Base-by-base conservation (phyloP, 2,797 vertebrate genomes). In the Acropternis orthonyx region DNA sequence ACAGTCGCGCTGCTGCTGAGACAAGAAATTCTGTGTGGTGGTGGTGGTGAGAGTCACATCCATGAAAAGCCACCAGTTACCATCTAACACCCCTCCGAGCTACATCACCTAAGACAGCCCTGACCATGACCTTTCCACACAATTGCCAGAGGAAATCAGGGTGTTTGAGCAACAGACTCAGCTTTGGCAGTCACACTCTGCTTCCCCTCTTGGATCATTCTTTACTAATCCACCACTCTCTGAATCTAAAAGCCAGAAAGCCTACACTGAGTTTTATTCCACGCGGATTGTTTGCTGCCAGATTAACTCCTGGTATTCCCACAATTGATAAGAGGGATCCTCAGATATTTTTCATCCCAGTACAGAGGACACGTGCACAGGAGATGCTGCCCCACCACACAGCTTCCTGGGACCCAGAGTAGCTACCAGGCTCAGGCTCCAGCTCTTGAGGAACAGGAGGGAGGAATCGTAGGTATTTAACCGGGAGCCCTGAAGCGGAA, bases 281-380 rank as follows among this genome's bases (percentile, higher is more conserved):
- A 69, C 6, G 7, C 5, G 20, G 2, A 0, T 10, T 3, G 1
- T n/a, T 63, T 71, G 32, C 37, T 52, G 22, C 7, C 59, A 62
- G 15, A 43, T 48, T 65, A 92, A 48, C 4, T 55, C 18, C 28
- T 8, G 21, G 19, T 26, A 12, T 8, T 61, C 63, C 17, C 34
- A 7, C 68, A 65, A 1, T 0, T n/a, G 20, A 10, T 8, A 14
- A 0, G 0, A 58, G 14, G 10, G 12, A 43, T 32, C 14, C 34
- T 44, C 26, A 43, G 41, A 3, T 22, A 9, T 0, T 19, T 68
- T 74, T 62, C 77, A 7, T 13, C 9, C 51, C 32, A 19, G 12
- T 17, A 18, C 11, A n/a, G 16, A 82, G 36, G 48, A 56, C 14
- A 12, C 3, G 15, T 79, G n/a, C 41, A 36, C 15, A 36, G 30